Evolutionary conservation across 1,140 invertebrate species (phyloP), one percentile per base, ranked within the genome.

Genomic region (Stenopsyche tienmushanensis): DNA sequence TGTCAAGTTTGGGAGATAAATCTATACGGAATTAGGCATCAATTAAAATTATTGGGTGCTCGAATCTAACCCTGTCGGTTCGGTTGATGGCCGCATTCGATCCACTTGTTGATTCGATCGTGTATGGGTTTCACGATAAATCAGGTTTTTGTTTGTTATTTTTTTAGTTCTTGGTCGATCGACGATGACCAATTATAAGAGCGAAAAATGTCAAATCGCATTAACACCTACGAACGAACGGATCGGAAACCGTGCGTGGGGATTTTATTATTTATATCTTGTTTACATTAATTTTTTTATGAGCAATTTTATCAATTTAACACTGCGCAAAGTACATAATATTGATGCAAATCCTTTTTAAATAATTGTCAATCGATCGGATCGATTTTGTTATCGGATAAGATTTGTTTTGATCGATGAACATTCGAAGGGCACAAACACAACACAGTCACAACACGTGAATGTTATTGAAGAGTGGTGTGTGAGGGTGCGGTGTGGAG

Each of bases 31-130:
- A 62, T 64, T 62, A 52, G 62, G 50, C 23, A 65, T 69, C 67
- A 65, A 69, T 69, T 69, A 69, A 69, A 69, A 69, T 62, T 65
- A 63, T 69, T 62, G 67, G 62, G 25, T 15, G 29, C 20, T 21
- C 24, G 52, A 39, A 49, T 52, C 2, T 18, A 34, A 1, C 42
- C 21, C 18, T 15, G 25, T 3, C n/a, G 29, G 13, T 39, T 5
- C 5, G 17, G n/a, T n/a, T n/a, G n/a, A n/a, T n/a, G n/a, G n/a
- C n/a, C n/a, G n/a, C n/a, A n/a, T n/a, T n/a, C n/a, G n/a, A n/a
- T n/a, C n/a, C n/a, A n/a, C n/a, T n/a, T n/a, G n/a, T n/a, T n/a
- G n/a, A n/a, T n/a, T n/a, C n/a, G n/a, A n/a, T n/a, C n/a, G n/a
- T n/a, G n/a, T n/a, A n/a, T n/a, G n/a, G n/a, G n/a, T n/a, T n/a